Conservation (phyloP, 2,113 vertebrate genomes). For the Nyctibius bracteatus region DNA sequence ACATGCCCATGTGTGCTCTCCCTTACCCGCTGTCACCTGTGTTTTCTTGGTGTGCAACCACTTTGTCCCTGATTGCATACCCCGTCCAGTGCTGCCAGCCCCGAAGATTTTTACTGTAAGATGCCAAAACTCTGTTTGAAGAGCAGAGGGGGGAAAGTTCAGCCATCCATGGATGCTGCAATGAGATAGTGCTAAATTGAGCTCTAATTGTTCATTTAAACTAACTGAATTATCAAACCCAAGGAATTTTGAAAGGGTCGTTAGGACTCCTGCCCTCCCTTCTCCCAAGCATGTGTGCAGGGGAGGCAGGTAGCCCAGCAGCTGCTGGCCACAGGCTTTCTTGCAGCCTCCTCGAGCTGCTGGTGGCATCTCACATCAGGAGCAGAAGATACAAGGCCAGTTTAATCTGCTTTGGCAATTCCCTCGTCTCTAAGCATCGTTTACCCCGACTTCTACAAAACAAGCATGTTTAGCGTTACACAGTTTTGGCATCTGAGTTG, state of each 20-base stretch:
- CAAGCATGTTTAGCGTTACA: not conserved
- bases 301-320: not conserved
- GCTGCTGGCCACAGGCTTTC: not conserved
- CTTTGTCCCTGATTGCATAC: not conserved
- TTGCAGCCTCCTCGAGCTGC: not conserved
- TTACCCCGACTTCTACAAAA: not conserved
- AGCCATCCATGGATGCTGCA: not conserved
- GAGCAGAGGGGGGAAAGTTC: not conserved
- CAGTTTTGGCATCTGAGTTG: not conserved
- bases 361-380: not conserved
- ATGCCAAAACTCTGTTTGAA: not conserved
- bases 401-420: not conserved
- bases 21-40: not conserved
- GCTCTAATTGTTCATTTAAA: not conserved
- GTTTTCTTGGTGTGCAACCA: not conserved
- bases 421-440: not conserved
- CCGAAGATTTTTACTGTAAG: accelerated
- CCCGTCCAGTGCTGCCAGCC: not conserved
- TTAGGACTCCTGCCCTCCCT: not conserved
- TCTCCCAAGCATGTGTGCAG: not conserved
- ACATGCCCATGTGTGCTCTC: accelerated
- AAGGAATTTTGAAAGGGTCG: not conserved
- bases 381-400: not conserved
- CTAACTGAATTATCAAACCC: not conserved
- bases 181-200: not conserved